Evolutionary conservation across 1,140 invertebrate genomes (phyloP).

Genomic region (Steinernema khuongi): DNA sequence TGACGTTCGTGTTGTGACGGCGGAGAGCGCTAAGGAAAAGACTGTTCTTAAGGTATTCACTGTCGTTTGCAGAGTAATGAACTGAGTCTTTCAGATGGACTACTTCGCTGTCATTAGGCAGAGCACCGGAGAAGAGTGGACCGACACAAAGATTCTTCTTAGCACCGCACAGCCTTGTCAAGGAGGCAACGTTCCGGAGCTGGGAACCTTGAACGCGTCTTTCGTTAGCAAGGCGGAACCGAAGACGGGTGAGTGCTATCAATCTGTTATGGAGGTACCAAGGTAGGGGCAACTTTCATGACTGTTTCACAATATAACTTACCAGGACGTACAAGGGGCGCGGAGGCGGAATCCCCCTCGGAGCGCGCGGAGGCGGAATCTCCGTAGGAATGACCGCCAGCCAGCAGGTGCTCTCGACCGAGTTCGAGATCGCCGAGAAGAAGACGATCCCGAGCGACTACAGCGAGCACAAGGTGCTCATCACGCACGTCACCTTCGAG

Average conservation of each 20-base stretch:
- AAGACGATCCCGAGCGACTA: neutral
- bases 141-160: constrained; percentile 57
- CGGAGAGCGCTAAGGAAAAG: neutral
- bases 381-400: neutral
- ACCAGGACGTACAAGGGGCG: too few species aligned
- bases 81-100: too few species aligned
- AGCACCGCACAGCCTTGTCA: constrained; percentile 60
- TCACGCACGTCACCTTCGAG: constrained; percentile 44
- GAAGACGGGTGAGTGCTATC: neutral
- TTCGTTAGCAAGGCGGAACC: constrained; percentile 25
- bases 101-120: constrained; percentile 60
- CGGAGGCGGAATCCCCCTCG: neutral
- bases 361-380: neutral
- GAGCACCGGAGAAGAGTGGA: constrained; percentile 61
- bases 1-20: neutral
- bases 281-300: too few species aligned
- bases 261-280: too few species aligned
- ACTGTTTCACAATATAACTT: too few species aligned
- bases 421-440: neutral
- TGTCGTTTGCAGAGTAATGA: too few species aligned
- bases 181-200: constrained; percentile 58
- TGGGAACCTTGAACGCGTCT: constrained; percentile 50
- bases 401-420: neutral
- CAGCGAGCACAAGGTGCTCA: neutral
- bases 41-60: too few species aligned